Evolutionary conservation across 2,113 vertebrate genomes (phyloP), one percentile per base, ranked within the genome.

Genomic region (Triplophysa rosa): DNA sequence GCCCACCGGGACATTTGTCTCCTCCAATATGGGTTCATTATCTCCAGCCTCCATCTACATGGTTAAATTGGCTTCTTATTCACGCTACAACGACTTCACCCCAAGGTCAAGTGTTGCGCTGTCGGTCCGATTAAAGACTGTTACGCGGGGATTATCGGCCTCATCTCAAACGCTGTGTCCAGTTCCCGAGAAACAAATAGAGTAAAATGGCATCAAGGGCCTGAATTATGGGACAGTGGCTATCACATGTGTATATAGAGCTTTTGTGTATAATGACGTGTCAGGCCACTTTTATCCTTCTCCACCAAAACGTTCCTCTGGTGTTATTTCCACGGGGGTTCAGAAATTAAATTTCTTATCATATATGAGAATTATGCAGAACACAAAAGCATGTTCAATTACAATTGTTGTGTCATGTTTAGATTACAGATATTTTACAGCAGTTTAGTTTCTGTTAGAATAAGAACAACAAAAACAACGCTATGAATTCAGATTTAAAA

Each of bases 1-100:
- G 69, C 67, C 79, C 81, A 76, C 56, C 29, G 68, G 70, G 80
- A 58, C 62, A 73, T 79, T 70, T 79, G 80, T 76, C 66, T 75
- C 12, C 70, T 71, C 70, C 81, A 84, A 84, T 81, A 81, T 77
- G 40, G 69, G 80, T 82, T 82, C 68, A 84, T 84, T 84, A 84
- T 84, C 70, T 82, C 33, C 47, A 82, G 68, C 70, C 23, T 17
- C 67, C 76, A 84, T 82, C 76, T 84, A 79, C 83, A 82, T 72
- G 76, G 74, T 76, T 79, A 75, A 73, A 79, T 73, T 82, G 66
- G 21, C 70, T 84, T 77, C 66, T 84, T 76, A 79, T 82, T 70
- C 66, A 79, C 49, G 66, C 76, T 65, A 76, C 76, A 79, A 40
- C 63, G 59, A 76, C 80, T 65, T 82, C 63, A 81, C 16, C 21